Evolutionary conservation across 2,888 invertebrate genomes (phyloP), one percentile per base, ranked within the genome.

Genomic region (Drosophila infuscata): DNA sequence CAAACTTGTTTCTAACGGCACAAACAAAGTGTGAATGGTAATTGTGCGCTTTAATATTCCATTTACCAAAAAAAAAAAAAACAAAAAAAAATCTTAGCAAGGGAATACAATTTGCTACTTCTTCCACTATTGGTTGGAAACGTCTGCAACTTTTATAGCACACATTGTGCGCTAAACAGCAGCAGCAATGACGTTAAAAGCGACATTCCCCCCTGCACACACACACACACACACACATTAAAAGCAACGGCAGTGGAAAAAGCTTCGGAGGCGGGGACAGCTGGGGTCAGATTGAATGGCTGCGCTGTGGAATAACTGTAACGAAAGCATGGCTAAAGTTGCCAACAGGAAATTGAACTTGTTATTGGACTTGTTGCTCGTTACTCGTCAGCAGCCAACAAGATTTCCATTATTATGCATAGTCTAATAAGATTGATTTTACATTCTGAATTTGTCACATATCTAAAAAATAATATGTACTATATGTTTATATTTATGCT

Each of bases 11-110:
- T 70, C 82, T 64, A 79, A 66, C 67, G 79, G 64, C 79, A 71
- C 79, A 75, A 74, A 74, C 73, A 78, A 88, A 90, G 90, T 90
- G 84, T 88, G 79, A 89, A 86, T 88, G 89, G 74, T 88, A 76
- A 89, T 89, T 83, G 87, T 58, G 77, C 80, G 69, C 65, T 60
- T 73, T 79, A 64, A 70, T 77, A 68, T 88, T 83, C 76, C 56
- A 70, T 70, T 65, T 72, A 36, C 46, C 63, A 36, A 82, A 84
- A 79, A 75, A 70, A n/a, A 41, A 36, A 33, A 33, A 32, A 32
- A 33, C 3, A 35, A 35, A 35, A 38, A 17, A 38, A 2, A 20
- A 20, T 3, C 7, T 4, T 15, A 15, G 25, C 25, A 46, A 46
- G 7, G 25, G 4, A 15, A 46, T 25, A 8, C 8, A 8, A 25